These are phyloP conservation scores for Battus philenor DNA, from an alignment of 1,140 invertebrate species.

Conservation along the genomic window DNA sequence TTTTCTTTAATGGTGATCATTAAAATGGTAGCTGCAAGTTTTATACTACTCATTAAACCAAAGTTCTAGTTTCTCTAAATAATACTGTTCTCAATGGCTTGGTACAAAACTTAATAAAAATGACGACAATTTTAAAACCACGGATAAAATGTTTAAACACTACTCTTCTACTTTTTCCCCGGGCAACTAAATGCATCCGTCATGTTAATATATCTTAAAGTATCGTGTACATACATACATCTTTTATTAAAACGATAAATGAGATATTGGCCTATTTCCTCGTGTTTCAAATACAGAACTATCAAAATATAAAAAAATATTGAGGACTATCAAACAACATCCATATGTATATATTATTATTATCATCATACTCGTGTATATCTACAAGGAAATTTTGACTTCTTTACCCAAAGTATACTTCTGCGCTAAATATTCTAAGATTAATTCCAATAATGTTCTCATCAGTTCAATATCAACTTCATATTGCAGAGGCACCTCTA, in stretches of 20 bases:
- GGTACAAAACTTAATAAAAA: slow-evolving; percentile 68
- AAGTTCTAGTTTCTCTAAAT: slow-evolving; percentile 72
- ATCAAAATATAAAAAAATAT: slow-evolving; percentile 78
- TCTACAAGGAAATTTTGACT: slow-evolving; percentile 72
- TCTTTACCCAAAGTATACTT: slow-evolving; percentile 69
- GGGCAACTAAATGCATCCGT: slow-evolving; percentile 72
- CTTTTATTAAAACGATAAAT: slow-evolving; percentile 68
- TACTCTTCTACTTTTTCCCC: slow-evolving; percentile 36
- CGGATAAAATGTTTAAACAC: slow-evolving; percentile 48
- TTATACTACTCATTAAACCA: slow-evolving; percentile 61
- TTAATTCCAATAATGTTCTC: slow-evolving; percentile 57
- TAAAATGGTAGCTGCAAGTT: slow-evolving; percentile 60
- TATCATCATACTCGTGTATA: slow-evolving; percentile 64
- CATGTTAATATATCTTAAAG: slow-evolving; percentile 58
- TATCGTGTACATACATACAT: slow-evolving; percentile 57
- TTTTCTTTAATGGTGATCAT: slow-evolving; percentile 43
- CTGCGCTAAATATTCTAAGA: slow-evolving; percentile 65
- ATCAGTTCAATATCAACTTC: slow-evolving; percentile 56
- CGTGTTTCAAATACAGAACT: slow-evolving; percentile 75
- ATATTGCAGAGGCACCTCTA: slow-evolving; percentile 49
- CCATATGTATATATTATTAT: slow-evolving; percentile 70
- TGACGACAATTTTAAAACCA: slow-evolving; percentile 42
- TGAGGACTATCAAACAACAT: slow-evolving; percentile 75
- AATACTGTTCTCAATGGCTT: slow-evolving; percentile 76
- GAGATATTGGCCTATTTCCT: slow-evolving; percentile 71